Evolutionary conservation across 2,113 vertebrate species (phyloP), one percentile per base, ranked within the genome.

Genomic region (Manacus vitellinus): DNA sequence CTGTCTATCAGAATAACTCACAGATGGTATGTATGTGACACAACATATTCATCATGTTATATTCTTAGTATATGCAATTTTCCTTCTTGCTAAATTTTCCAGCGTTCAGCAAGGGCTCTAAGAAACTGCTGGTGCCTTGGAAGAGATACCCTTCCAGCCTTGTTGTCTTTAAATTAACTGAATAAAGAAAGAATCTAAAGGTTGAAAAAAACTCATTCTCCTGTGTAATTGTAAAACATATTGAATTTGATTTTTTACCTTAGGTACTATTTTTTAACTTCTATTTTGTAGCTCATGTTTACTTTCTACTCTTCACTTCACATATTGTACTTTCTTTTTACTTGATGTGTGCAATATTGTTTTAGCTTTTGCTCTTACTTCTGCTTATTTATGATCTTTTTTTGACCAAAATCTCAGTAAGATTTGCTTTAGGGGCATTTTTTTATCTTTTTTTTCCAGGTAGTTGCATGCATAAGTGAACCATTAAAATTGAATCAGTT

Each of bases 1-100:
- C 97, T 92, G 95, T 97, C 96, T 97, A 93, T 96, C 97, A 97
- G 97, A 96, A 89, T 96, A 97, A 97, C 96, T 97, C 96, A 95
- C 97, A 97, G 97, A 97, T 97, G 96, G 97, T 97, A 97, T 91
- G 94, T 94, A 96, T 97, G 91, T 96, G 97, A 97, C 97, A 97
- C 97, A 97, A 97, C 96, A 95, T 96, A 97, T 97, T 97, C 95
- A 97, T 97, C 96, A 96, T 83, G 91, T 93, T 93, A 95, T 97
- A 97, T 97, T 97, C 97, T 96, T 94, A 96, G 97, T 80, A 84
- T 91, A 96, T 87, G 96, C 88, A 97, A 94, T 97, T 96, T 92
- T 95, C 91, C 63, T 83, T 72, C 85, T 86, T 94, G 91, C 96
- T 97, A 97, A 92, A 95, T 97, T 92, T 96, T 95, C 79, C 66